phyloP scores from a whole-genome alignment of 2,113 vertebrate species.

The Rhagologus leucostigma region DNA sequence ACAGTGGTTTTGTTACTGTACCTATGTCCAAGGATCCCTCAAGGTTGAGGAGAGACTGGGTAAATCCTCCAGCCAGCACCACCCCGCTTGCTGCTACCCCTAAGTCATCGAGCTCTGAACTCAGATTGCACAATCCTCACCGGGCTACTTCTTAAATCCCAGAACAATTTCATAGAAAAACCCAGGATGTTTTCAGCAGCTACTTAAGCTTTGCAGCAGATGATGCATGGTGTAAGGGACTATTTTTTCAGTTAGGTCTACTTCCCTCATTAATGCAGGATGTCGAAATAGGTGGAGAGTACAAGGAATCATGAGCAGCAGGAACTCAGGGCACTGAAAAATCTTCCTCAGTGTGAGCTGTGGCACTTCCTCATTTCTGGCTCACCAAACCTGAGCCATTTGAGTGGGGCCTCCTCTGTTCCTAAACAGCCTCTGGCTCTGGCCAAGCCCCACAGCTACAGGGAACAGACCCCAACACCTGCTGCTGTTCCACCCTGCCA shows the following conservation, averaged over 20 bases:
- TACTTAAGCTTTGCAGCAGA: neutral
- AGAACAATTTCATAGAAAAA: neutral
- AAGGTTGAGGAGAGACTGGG: neutral
- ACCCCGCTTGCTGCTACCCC: neutral
- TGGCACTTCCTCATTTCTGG: neutral
- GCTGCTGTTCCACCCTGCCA: neutral
- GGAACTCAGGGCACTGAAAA: neutral
- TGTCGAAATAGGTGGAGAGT: neutral
- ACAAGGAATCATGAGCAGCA: neutral
- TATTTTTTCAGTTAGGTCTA: neutral
- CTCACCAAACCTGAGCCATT: rapidly evolving
- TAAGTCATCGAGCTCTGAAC: neutral
- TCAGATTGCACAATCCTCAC: slow-evolving; percentile 8
- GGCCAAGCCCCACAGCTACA: rapidly evolving
- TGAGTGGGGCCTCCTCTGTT: neutral
- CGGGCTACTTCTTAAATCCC: neutral
- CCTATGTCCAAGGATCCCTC: neutral
- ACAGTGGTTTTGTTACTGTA: neutral
- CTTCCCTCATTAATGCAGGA: neutral
- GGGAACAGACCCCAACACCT: neutral
- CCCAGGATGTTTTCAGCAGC: slow-evolving; percentile 6
- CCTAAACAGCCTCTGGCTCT: neutral
- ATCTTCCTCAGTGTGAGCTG: rapidly evolving
- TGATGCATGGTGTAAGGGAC: neutral
- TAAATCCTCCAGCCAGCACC: neutral